These are phyloP conservation scores for Aphidius ervi DNA, from an alignment of 1,140 invertebrate genomes.

Conservation along the genomic window DNA sequence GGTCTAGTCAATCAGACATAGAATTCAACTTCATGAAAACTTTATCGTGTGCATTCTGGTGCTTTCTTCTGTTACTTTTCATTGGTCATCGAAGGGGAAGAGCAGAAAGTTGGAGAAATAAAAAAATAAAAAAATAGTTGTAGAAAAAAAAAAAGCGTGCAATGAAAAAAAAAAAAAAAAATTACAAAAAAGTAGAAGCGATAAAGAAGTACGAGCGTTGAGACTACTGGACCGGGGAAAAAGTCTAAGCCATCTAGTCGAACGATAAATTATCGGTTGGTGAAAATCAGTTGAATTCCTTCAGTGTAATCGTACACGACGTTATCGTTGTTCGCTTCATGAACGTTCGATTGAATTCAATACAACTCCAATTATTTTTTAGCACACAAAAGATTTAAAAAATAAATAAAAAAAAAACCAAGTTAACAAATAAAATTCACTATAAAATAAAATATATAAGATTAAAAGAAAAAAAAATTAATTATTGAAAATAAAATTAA, in stretches of 20 bases:
- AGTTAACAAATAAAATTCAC: no score
- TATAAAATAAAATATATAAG: no score
- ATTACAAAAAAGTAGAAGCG: neutral
- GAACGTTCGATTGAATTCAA: conserved; percentile 5
- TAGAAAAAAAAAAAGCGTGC: neutral
- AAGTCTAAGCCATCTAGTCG: conserved; percentile 8
- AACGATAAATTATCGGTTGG: conserved; percentile 18
- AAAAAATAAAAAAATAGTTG: neutral
- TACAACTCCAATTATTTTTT: neutral
- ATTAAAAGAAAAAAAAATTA: no score
- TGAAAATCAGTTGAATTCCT: conserved; percentile 17
- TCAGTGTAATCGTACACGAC: conserved; percentile 5
- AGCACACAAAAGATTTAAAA: no score
- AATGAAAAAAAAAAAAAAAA: neutral
- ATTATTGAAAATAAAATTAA: no score
- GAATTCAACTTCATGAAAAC: conserved; percentile 20
- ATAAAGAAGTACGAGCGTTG: neutral
- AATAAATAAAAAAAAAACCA: no score
- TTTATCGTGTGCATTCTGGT: conserved; percentile 19
- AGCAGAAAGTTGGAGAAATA: conserved; percentile 3
- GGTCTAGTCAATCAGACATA: conserved; percentile 14
- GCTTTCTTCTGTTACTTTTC: neutral
- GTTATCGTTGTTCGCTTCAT: neutral
- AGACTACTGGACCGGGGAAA: conserved; percentile 6
- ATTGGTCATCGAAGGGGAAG: conserved; percentile 10